A percentile compares a stretch with the other conserved stretches of the same genome.
Conservation (phyloP, 2,113 vertebrate genomes). For the Cyanocitta stelleri region DNA sequence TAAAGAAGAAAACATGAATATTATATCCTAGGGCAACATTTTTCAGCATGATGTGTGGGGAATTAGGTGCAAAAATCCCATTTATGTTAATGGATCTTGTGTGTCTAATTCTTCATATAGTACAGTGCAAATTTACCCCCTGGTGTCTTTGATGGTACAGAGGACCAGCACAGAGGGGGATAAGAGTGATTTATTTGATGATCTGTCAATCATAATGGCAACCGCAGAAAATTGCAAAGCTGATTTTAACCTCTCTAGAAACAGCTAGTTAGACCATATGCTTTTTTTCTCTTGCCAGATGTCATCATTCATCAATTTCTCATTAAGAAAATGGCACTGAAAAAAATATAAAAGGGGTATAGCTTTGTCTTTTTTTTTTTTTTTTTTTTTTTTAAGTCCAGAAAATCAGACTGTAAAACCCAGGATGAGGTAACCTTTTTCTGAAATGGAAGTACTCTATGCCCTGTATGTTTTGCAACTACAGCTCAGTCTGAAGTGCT, state of each 20-base stretch:
- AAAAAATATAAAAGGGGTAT: not conserved
- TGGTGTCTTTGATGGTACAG: slow-evolving; percentile 67
- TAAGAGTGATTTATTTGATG: slow-evolving; percentile 74
- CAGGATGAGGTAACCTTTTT: not conserved
- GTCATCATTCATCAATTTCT: slow-evolving; percentile 80
- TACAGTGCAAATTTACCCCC: slow-evolving; percentile 61
- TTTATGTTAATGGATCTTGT: slow-evolving; percentile 77
- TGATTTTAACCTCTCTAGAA: slow-evolving; percentile 79
- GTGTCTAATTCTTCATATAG: slow-evolving; percentile 72
- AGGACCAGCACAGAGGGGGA: slow-evolving; percentile 45
- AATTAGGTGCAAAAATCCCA: slow-evolving; percentile 79
- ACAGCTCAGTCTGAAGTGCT: not conserved
- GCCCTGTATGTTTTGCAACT: not conserved
- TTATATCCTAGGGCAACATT: slow-evolving; percentile 70
- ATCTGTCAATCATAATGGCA: slow-evolving; percentile 75
- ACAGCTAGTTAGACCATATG: slow-evolving; percentile 75
- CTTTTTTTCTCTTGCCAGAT: slow-evolving; percentile 76
- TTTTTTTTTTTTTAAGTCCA: not conserved
- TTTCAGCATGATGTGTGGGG: slow-evolving; percentile 65
- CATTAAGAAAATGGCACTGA: slow-evolving; percentile 72
- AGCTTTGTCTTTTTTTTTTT: not conserved
- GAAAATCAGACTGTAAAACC: not conserved
- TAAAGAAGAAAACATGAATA: slow-evolving; percentile 73
- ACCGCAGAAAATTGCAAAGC: slow-evolving; percentile 74
- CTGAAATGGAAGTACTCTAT: not conserved